These are phyloP conservation scores for Channallabes apus DNA, from an alignment of 2,797 vertebrate species.

Conservation along the genomic window DNA sequence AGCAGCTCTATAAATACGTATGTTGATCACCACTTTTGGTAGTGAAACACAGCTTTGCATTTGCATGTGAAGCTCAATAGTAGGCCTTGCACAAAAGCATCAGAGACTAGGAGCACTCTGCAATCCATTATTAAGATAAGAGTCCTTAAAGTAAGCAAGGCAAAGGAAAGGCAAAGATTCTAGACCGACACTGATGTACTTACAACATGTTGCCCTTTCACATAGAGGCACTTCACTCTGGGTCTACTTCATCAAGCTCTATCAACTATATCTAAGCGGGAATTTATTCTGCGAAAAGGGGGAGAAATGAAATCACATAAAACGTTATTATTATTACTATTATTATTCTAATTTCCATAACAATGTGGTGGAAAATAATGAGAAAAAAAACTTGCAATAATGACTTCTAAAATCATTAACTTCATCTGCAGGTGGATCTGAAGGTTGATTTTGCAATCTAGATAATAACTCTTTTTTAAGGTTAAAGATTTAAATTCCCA, in stretches of 20 bases:
- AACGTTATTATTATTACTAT: too few relatives aligned
- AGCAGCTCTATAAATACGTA: constrained; percentile 35
- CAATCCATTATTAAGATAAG: not conserved
- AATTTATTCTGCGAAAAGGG: not conserved
- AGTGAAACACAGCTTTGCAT: constrained; percentile 8
- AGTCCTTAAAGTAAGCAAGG: not conserved
- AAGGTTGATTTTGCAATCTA: not conserved
- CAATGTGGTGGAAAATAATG: not conserved
- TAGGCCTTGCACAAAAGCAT: constrained; percentile 15
- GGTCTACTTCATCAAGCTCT: constrained; percentile 10
- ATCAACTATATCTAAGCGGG: not conserved
- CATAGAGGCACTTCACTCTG: constrained; percentile 37
- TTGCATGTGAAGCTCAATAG: constrained; percentile 2
- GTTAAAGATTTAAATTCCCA: not conserved
- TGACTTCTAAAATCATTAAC: not conserved
- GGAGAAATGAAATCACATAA: not conserved
- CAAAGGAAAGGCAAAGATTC: constrained; percentile 19
- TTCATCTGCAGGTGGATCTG: not conserved
- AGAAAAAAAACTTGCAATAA: not conserved
- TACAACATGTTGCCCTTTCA: constrained; percentile 17
- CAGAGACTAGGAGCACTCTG: not conserved
- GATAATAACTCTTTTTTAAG: not conserved
- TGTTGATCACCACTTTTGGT: not conserved
- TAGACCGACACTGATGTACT: constrained; percentile 7
- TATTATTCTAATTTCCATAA: not conserved